Conservation (phyloP, 2,888 invertebrate species). For the Calliphora vomitoria region DNA sequence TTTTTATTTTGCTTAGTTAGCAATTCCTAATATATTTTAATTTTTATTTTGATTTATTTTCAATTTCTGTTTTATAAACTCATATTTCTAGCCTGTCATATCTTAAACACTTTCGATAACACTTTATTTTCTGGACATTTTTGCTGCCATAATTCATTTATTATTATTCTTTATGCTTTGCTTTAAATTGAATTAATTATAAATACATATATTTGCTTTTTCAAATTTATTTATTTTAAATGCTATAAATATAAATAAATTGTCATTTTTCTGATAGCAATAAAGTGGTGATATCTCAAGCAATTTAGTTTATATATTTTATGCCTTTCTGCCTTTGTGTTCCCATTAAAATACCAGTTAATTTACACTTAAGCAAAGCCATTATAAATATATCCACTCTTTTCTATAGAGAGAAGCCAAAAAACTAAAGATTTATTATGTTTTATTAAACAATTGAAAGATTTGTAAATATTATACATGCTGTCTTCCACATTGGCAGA, state of each 20-base stretch:
- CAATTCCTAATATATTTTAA: neutral
- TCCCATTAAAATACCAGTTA: neutral
- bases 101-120: neutral
- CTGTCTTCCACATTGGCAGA: neutral
- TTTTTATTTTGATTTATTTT: neutral
- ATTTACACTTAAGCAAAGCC: too few relatives aligned
- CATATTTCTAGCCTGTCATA: neutral
- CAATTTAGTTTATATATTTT: neutral
- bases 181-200: neutral
- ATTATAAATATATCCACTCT: too few relatives aligned
- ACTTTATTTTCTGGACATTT: neutral
- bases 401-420: neutral
- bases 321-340: neutral
- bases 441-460: slow-evolving; percentile 36
- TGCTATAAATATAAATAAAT: neutral
- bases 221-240: neutral
- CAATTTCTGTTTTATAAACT: neutral
- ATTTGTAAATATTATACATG: slow-evolving; percentile 23
- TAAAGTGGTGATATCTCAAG: neutral
- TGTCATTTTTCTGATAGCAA: neutral
- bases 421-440: slow-evolving; percentile 30
- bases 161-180: neutral
- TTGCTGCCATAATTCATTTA: neutral
- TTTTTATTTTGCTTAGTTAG: neutral
- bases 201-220: neutral